phyloP scores from a whole-genome alignment of 2,888 invertebrate species.

The Ecdyonurus torrentis region DNA sequence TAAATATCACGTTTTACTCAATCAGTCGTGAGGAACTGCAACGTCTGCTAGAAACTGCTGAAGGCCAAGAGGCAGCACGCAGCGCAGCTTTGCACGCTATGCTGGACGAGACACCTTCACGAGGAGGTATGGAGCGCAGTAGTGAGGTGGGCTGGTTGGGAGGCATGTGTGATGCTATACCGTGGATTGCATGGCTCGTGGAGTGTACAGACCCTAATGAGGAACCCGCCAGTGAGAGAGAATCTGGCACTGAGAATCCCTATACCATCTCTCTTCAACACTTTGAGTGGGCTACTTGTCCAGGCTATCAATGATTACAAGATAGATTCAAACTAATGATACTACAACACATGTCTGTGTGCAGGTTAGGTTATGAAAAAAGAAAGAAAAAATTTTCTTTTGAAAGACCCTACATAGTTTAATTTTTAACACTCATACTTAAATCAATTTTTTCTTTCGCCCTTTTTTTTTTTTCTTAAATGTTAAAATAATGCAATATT shows the following conservation, averaged over 20 bases:
- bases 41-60: background rate
- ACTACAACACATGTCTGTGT: no score
- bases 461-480: no score
- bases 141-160: background rate
- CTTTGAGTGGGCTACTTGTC: background rate
- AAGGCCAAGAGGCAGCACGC: background rate
- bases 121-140: background rate
- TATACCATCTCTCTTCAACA: background rate
- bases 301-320: background rate
- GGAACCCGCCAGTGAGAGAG: background rate
- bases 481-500: no score
- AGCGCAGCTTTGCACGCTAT: background rate
- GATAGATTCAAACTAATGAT: no score
- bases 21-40: background rate
- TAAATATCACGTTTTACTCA: background rate
- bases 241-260: background rate
- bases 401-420: no score
- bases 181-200: background rate
- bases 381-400: no score
- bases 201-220: background rate
- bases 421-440: no score
- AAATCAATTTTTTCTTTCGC: no score
- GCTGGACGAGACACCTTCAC: background rate
- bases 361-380: no score
- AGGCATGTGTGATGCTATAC: background rate